Evolutionary conservation across 2,797 vertebrate genomes (phyloP), one percentile per base, ranked within the genome.

Genomic region (Muraenolepis orangiensis): DNA sequence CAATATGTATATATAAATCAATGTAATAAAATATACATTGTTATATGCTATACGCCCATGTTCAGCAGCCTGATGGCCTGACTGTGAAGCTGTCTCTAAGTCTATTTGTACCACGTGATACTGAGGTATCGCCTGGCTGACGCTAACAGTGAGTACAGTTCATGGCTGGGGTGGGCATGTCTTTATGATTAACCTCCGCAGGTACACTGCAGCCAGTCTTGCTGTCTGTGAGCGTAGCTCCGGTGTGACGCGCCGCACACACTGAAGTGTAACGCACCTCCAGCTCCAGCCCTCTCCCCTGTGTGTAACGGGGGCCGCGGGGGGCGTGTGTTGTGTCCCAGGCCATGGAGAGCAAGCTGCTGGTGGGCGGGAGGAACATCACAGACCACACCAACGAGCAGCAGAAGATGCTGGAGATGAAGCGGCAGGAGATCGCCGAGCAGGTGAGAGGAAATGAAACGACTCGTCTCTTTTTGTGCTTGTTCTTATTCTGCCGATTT

Each of bases 281-380:
- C n/a, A n/a, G n/a, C n/a, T n/a, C n/a, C n/a, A n/a, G n/a, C n/a
- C n/a, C n/a, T n/a, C n/a, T n/a, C n/a, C n/a, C n/a, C n/a, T n/a
- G n/a, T 79, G 66, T 76, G 40, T 72, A 66, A 70, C 46, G 64
- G 20, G 66, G 38, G 5, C 29, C n/a, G 20, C 11, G 30, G 36
- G 14, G n/a, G n/a, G n/a, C n/a, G n/a, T n/a, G 14, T 36, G 20
- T 16, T 80, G 69, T 61, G 66, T 76, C 31, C 30, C 83, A 97
- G 97, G 96, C 96, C 0, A 97, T 97, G 95, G 97, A 97, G 91
- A 98, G 97, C 93, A 98, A 98, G 79, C 92, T 98, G 81, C 94
- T 98, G 71, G 96, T 98, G 0, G 97, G 97, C 0, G 97, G 97
- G 29, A 95, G 96, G 86, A 98, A 96, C 91, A 98, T 98, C 79